Conservation (phyloP, 2,797 vertebrate species). For the Cossypha niveicapilla region DNA sequence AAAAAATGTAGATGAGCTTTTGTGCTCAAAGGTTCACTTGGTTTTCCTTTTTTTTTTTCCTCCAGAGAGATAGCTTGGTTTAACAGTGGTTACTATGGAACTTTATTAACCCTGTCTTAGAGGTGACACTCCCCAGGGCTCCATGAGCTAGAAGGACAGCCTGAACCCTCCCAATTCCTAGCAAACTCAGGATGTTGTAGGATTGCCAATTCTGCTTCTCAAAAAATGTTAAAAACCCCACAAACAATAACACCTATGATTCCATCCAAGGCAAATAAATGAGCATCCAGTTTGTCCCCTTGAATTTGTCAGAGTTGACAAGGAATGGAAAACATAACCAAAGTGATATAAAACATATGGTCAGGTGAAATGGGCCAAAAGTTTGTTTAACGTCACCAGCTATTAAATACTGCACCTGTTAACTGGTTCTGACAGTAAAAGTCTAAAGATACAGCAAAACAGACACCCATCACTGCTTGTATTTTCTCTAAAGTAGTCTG, state of each 20-base stretch:
- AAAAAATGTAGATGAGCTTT: not conserved
- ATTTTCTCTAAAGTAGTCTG: not conserved
- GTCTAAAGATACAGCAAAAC: not conserved
- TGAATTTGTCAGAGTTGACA: not conserved
- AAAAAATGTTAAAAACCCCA: rapidly evolving
- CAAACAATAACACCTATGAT: not conserved
- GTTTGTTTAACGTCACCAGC: not conserved
- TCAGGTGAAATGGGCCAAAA: not conserved
- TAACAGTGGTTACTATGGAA: not conserved
- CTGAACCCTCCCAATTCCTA: not conserved
- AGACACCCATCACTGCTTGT: not conserved
- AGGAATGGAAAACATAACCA: not conserved
- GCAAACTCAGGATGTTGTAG: not conserved
- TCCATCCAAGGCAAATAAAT: not conserved
- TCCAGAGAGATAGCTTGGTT: not conserved
- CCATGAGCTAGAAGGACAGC: not conserved
- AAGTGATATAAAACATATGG: not conserved
- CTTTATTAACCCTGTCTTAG: not conserved
- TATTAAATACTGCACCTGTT: not conserved
- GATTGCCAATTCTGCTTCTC: not conserved
- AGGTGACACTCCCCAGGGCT: not conserved
- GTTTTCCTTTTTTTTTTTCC: not conserved
- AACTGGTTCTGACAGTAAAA: not conserved
- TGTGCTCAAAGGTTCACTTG: not conserved
- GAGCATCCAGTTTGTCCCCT: not conserved